Base-by-base conservation (phyloP, 2,797 vertebrate genomes). In the Antrozous pallidus region DNA sequence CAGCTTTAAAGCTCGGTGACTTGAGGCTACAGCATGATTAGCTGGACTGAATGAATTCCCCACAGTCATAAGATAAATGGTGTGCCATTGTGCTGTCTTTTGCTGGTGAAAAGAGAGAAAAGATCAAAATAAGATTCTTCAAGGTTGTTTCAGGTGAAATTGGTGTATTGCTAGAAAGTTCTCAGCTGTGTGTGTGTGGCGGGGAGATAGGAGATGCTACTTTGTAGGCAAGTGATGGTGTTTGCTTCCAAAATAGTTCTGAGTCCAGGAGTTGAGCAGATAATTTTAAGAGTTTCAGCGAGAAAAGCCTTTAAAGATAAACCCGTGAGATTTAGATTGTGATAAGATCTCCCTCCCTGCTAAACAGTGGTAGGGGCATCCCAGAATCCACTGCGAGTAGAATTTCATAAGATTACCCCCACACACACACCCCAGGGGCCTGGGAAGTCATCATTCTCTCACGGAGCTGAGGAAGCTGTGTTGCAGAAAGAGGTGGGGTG, bases 241-340 rank as follows among this genome's bases (percentile, higher is more conserved):
- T 91, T 94, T 73, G 51, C 40, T 80, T 63, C 56, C 63, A 28
- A 88, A 78, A 38, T 2, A 36, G n/a, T 28, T 73, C 18, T 85
- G 56, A 63, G 22, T 74, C 12, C 14, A 40, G 38, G 3, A 54
- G 28, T 42, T 70, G 81, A 74, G 69, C 77, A 87, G 56, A 78
- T 65, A n/a, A 54, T 74, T 61, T 45, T 38, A 63, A 71, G 56
- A 11, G 33, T 65, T 88, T 74, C 40, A 93, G 2, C n/a, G 79
- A 71, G 67, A 36, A 40, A 78, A 75, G 38, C 17, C 1, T 12
- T 42, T 40, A 58, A n/a, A 40, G 67, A 4, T 42, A 36, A 67
- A 75, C n/a, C 36, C 51, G 28, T n/a, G 54, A 54, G 67, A 10
- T 61, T 79, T 38, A 65, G 45, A 38, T 49, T 85, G 42, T 42